Evolutionary conservation across 2,888 invertebrate species (phyloP), one percentile per base, ranked within the genome.

Genomic region (Electrophaes corylata): DNA sequence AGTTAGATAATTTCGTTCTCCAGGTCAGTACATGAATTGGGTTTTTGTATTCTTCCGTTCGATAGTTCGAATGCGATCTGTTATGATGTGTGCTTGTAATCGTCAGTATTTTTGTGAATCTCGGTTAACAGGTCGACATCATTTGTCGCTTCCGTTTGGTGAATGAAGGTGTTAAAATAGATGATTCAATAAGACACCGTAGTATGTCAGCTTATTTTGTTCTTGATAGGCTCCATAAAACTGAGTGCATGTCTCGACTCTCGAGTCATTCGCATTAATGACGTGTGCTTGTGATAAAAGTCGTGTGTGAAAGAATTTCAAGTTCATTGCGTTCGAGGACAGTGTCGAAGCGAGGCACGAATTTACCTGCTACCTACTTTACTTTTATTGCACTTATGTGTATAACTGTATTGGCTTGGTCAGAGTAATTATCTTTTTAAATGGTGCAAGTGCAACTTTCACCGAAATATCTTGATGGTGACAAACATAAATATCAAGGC

Each of bases 1-100:
- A 86, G 86, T 84, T 86, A 85, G 80, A 82, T 84, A 78, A 85
- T 83, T 83, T 81, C 66, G 71, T 77, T 75, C 67, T 72, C 62
- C 72, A 70, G 78, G 81, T 81, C 81, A 76, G 71, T 67, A 66
- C 74, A 72, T 78, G 76, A 80, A 73, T 79, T 72, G 72, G 72
- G 72, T 82, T 82, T 83, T 84, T 84, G 78, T 79, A 72, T 69
- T 61, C 66, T 23, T 20, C 82, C 82, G 84, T 83, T 83, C 70
- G 73, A 73, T 73, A 69, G 66, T 68, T 67, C 74, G 65, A 72
- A 73, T 55, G 52, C 49, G 58, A 59, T 60, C 60, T 51, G 46
- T 52, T 59, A 57, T 73, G 69, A 69, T 66, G 65, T 66, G 65
- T 71, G 73, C 72, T 71, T 70, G 73, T 78, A 80, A 82, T 83